Percentiles rank a stretch among this genome's conserved stretches.
These are phyloP conservation scores for Willisornis vidua DNA, from an alignment of 2,113 vertebrate genomes.

Conservation along the genomic window DNA sequence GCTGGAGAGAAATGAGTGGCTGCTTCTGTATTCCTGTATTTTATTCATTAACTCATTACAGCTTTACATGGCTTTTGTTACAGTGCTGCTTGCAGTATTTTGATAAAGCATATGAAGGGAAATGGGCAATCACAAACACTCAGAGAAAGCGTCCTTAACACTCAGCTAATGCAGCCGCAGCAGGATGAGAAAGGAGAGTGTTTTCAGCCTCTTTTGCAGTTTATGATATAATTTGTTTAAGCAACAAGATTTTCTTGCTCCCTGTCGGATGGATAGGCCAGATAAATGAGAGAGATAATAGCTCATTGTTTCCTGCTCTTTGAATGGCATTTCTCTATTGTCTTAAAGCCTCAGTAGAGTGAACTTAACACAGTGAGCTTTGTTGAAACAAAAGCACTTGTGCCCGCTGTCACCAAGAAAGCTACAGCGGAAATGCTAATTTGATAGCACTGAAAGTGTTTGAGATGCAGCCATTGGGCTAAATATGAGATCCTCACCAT, in stretches of 20 bases:
- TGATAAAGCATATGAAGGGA: not conserved
- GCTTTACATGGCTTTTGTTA: not conserved
- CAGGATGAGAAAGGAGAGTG: not conserved
- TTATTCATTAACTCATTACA: not conserved
- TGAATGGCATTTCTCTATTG: conserved; percentile 61
- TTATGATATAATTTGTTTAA: conserved; percentile 49
- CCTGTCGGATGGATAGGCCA: not conserved
- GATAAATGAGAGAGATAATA: conserved; percentile 44
- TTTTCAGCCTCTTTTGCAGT: not conserved
- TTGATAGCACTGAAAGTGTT: not conserved
- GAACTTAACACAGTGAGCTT: conserved; percentile 49
- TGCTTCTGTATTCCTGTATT: not conserved
- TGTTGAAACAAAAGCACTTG: conserved; percentile 62
- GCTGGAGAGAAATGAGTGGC: not conserved
- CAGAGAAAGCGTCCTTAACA: not conserved
- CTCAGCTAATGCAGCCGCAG: not conserved
- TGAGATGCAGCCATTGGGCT: not conserved
- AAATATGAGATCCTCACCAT: not conserved
- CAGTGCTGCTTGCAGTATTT: not conserved
- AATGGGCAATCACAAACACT: not conserved
- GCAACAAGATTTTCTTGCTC: conserved; percentile 32
- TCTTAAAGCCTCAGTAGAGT: conserved; percentile 47
- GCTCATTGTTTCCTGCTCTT: conserved; percentile 50
- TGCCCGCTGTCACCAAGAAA: conserved; percentile 4
- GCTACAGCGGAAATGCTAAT: conserved; percentile 42